Percentiles rank a stretch among this genome's conserved stretches.
phyloP scores from a whole-genome alignment of 1,140 invertebrate species.

The Drosophila nebulosa region DNA sequence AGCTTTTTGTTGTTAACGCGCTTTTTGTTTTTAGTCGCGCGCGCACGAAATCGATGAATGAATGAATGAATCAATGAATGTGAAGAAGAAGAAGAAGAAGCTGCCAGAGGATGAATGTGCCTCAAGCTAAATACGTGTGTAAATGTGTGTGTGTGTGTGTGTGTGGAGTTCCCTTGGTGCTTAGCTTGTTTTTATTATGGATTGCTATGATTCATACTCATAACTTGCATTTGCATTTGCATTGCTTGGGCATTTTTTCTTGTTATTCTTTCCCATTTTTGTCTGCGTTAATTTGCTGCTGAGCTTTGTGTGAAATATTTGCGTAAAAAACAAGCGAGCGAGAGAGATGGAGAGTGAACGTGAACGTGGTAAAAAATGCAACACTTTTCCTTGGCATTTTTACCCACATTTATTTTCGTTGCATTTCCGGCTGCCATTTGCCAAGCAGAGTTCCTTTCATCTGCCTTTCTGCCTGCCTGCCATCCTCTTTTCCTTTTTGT shows the following conservation, averaged over 20 bases:
- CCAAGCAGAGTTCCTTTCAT: constrained; percentile 25
- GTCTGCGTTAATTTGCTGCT: constrained; percentile 37
- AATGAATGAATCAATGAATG: constrained; percentile 43
- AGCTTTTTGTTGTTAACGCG: not conserved
- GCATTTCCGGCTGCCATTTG: constrained; percentile 66
- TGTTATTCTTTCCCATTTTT: not conserved
- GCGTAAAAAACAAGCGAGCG: not conserved
- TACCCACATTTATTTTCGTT: constrained; percentile 75
- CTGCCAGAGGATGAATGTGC: not conserved
- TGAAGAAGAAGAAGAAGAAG: not conserved
- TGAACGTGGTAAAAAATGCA: not conserved
- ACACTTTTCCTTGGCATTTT: constrained; percentile 56
- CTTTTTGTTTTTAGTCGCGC: constrained; percentile 48
- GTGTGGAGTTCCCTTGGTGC: constrained; percentile 66
- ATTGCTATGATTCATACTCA: constrained; percentile 56
- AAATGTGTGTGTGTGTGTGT: constrained; percentile 24
- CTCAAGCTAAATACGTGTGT: not conserved
- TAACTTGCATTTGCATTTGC: constrained; percentile 40
- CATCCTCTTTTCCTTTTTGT: not conserved
- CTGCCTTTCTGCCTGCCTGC: not conserved
- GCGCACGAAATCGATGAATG: constrained; percentile 71
- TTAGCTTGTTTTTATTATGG: constrained; percentile 10
- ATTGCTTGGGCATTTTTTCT: constrained; percentile 67
- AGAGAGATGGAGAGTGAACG: not conserved
- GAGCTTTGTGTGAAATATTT: constrained; percentile 61